Percentiles rank a stretch among this genome's conserved stretches.
Evolutionary conservation across 2,888 invertebrate species (phyloP).

Genomic region (Troides helena): DNA sequence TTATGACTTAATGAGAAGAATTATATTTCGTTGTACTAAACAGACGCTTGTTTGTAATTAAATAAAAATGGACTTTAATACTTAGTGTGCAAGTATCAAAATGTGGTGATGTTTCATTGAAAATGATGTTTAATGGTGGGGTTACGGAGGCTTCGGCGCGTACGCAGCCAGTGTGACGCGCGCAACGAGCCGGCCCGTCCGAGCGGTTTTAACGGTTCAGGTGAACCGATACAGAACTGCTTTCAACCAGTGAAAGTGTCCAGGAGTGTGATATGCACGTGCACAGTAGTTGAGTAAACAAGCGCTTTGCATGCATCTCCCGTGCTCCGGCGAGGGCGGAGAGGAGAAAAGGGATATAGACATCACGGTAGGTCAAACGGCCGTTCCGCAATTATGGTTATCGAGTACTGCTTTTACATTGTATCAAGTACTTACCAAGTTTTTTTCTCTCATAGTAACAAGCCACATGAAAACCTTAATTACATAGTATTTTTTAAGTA

Average conservation of each 20-base stretch:
- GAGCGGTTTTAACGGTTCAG: constrained; percentile 57
- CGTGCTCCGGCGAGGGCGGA: constrained; percentile 17
- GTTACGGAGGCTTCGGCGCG: constrained; percentile 54
- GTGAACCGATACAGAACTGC: constrained; percentile 61
- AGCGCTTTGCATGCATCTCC: constrained; percentile 27
- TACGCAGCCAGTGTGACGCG: constrained; percentile 58
- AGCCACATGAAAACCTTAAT: too few relatives aligned
- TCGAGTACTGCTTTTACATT: constrained; percentile 15
- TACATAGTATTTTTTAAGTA: too few relatives aligned
- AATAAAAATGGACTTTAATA: not conserved
- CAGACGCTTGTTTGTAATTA: not conserved
- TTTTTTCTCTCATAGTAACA: not conserved
- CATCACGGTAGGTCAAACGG: constrained; percentile 36
- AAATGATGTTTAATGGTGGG: constrained; percentile 42
- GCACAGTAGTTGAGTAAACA: constrained; percentile 42
- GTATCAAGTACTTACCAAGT: constrained; percentile 9
- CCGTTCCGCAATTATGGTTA: constrained; percentile 26
- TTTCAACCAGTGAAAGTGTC: constrained; percentile 65
- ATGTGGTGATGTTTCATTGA: not conserved
- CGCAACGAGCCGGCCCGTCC: constrained; percentile 36
- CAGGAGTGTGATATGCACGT: constrained; percentile 48
- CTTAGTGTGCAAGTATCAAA: not conserved
- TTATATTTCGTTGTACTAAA: not conserved
- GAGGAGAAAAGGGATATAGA: constrained; percentile 9
- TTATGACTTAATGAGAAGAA: constrained; percentile 1